Evolutionary conservation across 2,888 invertebrate species (phyloP).

Genomic region (Cerceris ruficornis): DNA sequence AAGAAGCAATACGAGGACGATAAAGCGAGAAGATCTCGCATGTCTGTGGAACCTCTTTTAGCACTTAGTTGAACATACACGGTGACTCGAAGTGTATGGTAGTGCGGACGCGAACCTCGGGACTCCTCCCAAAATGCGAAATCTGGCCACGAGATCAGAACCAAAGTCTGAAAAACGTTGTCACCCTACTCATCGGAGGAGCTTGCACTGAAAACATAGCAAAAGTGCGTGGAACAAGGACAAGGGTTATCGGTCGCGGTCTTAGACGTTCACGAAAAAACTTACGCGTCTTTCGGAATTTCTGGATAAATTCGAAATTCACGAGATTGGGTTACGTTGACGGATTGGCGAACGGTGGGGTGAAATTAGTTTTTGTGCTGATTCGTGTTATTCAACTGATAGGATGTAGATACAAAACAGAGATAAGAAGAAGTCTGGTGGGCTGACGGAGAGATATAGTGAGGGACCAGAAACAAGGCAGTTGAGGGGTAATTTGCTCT

Average conservation of each 20-base stretch:
- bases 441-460: too few relatives aligned
- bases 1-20: constrained; percentile 79
- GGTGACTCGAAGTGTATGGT: constrained; percentile 57
- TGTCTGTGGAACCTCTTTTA: constrained; percentile 77
- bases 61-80: constrained; percentile 77
- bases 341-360: too few relatives aligned
- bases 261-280: constrained; percentile 2
- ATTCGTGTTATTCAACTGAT: too few relatives aligned
- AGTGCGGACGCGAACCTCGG: constrained; percentile 65
- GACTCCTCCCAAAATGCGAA: constrained; percentile 69
- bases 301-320: constrained; percentile 8
- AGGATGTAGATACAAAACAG: too few relatives aligned
- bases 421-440: too few relatives aligned
- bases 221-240: constrained; percentile 13
- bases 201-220: constrained; percentile 30
- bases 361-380: too few relatives aligned
- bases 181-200: constrained; percentile 34
- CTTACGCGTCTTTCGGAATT: constrained; percentile 18
- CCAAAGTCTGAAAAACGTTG: constrained; percentile 74
- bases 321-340: constrained; percentile 1
- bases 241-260: constrained; percentile 7
- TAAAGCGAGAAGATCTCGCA: constrained; percentile 77
- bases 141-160: constrained; percentile 77
- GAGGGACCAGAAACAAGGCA: too few relatives aligned
- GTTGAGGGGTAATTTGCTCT: too few relatives aligned